Evolutionary conservation across 1,140 invertebrate species (phyloP).

Genomic region (Drosophila albomicans): DNA sequence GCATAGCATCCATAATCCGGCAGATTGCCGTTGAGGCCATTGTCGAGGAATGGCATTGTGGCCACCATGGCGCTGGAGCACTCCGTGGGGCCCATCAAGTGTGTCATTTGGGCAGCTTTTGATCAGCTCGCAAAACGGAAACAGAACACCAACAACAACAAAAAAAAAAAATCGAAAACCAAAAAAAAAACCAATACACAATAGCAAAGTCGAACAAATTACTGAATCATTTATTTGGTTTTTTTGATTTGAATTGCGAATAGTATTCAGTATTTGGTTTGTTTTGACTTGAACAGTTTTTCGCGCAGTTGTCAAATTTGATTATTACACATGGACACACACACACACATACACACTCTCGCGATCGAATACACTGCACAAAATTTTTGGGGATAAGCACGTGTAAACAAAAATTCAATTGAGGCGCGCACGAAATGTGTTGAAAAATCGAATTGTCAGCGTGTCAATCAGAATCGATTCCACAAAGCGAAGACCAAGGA

Average conservation of each 20-base stretch:
- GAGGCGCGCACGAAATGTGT: slow-evolving; percentile 23
- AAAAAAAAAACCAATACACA: slow-evolving; percentile 8
- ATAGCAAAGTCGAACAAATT: slow-evolving; percentile 20
- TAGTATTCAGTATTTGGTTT: slow-evolving; percentile 37
- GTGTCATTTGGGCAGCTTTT: slow-evolving; percentile 56
- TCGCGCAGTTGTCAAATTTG: slow-evolving; percentile 80
- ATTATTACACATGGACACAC: slow-evolving; percentile 57
- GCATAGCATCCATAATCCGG: slow-evolving; percentile 78
- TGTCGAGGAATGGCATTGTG: slow-evolving; percentile 81
- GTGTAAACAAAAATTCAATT: slow-evolving; percentile 17
- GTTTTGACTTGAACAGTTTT: slow-evolving; percentile 74
- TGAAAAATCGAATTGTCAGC: slow-evolving; percentile 43
- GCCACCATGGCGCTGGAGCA: slow-evolving; percentile 76
- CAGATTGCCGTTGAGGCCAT: slow-evolving; percentile 63
- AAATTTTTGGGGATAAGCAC: slow-evolving; percentile 34
- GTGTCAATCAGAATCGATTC: slow-evolving; percentile 35
- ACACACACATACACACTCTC: slow-evolving; percentile 19
- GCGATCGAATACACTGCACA: slow-evolving; percentile 42
- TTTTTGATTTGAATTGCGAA: slow-evolving; percentile 32
- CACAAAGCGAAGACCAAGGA: not conserved
- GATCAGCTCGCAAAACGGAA: not conserved
- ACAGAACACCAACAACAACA: slow-evolving; percentile 5
- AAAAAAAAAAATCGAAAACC: slow-evolving; percentile 31
- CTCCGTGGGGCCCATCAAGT: slow-evolving; percentile 79
- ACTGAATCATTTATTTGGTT: slow-evolving; percentile 52